Evolutionary conservation across 2,888 invertebrate genomes (phyloP), one percentile per base, ranked within the genome.

Genomic region (Oscheius sp.): DNA sequence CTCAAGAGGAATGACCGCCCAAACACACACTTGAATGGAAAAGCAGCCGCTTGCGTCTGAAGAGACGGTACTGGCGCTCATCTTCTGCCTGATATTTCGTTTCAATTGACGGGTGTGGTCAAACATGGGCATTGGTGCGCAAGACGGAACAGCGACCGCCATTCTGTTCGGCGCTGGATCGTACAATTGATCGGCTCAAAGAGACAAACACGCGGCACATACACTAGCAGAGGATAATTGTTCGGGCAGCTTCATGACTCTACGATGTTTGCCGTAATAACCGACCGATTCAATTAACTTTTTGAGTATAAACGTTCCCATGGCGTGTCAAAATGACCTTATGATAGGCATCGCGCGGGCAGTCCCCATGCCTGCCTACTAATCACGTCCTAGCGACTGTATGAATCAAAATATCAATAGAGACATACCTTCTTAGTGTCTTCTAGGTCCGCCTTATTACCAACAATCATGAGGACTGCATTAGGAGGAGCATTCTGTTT

Each of bases 361-460:
- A 29, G 32, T 37, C 68, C 35, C 21, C 35, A 68, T 68, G 50
- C 65, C 42, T 65, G 50, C 50, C n/a, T 29, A 60, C 13, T 21
- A 11, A n/a, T 21, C 21, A 3, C 53, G 11, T 11, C 1, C 11
- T 2, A 29, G 32, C 35, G 1, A 13, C 29, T 59, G 13, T 37
- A 5, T 29, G 4, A 37, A 63, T 11, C 4, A 33, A 33, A 37
- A 0, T 21, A 60, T n/a, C 29, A 53, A 55, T 13, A 37, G 29
- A 29, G 13, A 51, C n/a, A 4, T 62, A 84, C 84, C 82, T 84
- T 82, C 50, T 87, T 76, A 55, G 89, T 86, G 35, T 77, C 79
- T 37, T 86, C 88, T 74, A 89, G 63, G 78, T 89, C 89, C 42
- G 89, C 89, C 76, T 89, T 89, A 78, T 89, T 89, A 11, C 89